Base-by-base conservation (phyloP, 2,888 invertebrate genomes). In the Phortica okadai region DNA sequence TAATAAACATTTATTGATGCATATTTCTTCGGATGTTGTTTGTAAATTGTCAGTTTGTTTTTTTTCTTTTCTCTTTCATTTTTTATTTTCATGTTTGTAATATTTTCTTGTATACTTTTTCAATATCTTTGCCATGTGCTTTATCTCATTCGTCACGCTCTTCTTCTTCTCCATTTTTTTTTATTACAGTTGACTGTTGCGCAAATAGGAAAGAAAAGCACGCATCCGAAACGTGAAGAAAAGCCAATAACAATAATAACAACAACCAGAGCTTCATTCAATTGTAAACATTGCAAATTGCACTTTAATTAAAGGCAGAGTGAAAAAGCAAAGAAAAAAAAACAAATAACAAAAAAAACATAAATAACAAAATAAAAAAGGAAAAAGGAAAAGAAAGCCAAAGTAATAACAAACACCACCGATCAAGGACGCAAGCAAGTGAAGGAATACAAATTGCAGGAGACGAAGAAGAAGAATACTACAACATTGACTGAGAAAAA, bases 1-100 rank as follows among this genome's bases (percentile, higher is more conserved):
- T 62, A 62, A 62, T 62, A 25, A 25, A 62, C 16, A 62, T 62
- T 62, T 62, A 62, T 25, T 62, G 59, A 50, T 50, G 50, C 50
- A 14, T 50, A 50, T 50, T 50, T 50, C 50, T 50, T 50, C 50
- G 8, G 50, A 50, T 11, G 14, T 59, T 59, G 8, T 50, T 50
- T 14, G 50, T 50, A 2, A 11, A 11, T 8, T 50, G 8, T 6
- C 4, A 0, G 14, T 14, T 50, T 8, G 2, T 50, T 11, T 14
- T 50, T 50, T 59, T 50, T 50, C 3, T 3, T 50, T 50, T 50
- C 2, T 2, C 2, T 50, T 50, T 8, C 14, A 50, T 14, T 50
- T 10, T 8, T 50, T 50, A 50, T 14, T 50, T 50, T 8, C 50
- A 11, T 50, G 14, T 50, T 11, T 14, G 50, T 50, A 50, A 50